Conservation (phyloP, 2,113 vertebrate genomes). For the Notechis scutatus region DNA sequence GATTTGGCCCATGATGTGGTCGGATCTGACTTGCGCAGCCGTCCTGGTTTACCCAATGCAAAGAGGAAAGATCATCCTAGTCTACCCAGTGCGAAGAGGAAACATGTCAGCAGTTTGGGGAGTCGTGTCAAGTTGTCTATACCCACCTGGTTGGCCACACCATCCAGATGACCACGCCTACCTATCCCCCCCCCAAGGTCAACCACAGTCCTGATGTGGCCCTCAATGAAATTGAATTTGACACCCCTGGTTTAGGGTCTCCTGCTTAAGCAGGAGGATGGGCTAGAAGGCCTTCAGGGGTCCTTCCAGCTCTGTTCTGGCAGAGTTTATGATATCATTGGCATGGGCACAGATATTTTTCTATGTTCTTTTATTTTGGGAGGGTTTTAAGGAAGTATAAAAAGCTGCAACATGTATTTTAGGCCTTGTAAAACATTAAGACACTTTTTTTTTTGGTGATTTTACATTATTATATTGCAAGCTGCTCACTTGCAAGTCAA, state of each 20-base stretch:
- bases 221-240: no score
- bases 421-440: not conserved
- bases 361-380: not conserved
- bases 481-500: not conserved
- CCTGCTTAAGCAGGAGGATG: not conserved
- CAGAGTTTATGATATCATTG: not conserved
- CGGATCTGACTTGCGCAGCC: no score
- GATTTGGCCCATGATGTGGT: no score
- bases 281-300: not conserved
- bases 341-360: not conserved
- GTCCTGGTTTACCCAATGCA: no score
- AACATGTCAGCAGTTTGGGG: no score
- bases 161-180: no score
- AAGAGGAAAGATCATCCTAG: no score
- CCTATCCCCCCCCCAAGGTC: no score
- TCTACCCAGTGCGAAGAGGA: no score
- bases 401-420: not conserved
- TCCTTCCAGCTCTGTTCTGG: not conserved
- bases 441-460: not conserved
- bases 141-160: no score
- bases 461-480: not conserved
- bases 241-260: not conserved
- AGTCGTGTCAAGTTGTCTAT: no score
- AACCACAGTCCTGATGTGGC: no score
- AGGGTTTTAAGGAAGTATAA: not conserved